Percentiles rank a stretch among this genome's conserved stretches.
Conservation (phyloP, 2,888 invertebrate species). For the Dioctria linearis region DNA sequence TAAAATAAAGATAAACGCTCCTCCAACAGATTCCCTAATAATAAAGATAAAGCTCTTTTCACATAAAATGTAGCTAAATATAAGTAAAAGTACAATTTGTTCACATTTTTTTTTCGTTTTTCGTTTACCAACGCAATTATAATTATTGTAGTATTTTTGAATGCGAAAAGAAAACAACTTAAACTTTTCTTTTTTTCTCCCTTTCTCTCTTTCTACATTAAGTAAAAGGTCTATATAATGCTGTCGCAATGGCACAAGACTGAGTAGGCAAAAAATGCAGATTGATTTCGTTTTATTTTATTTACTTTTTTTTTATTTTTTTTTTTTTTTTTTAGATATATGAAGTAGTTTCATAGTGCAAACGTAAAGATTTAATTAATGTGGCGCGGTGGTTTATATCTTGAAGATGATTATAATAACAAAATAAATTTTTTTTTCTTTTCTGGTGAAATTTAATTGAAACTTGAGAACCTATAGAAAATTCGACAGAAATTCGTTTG, state of each 20-base stretch:
- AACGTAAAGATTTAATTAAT: neutral
- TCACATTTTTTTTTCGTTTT: constrained; percentile 9
- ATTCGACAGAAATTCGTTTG: constrained; percentile 5
- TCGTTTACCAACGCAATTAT: constrained; percentile 1
- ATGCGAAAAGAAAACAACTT: neutral
- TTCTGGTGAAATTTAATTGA: neutral
- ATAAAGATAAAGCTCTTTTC: constrained; percentile 35
- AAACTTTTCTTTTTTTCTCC: neutral
- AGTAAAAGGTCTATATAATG: neutral
- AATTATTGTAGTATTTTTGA: neutral
- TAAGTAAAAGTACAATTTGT: constrained; percentile 43
- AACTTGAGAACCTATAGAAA: neutral
- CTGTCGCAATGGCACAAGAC: constrained; percentile 33
- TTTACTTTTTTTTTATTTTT: too few species aligned
- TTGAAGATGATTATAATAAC: neutral
- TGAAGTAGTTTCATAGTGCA: neutral
- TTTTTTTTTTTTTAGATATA: neutral
- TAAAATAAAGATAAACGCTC: constrained; percentile 31
- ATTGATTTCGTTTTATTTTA: too few species aligned
- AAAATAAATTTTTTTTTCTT: neutral
- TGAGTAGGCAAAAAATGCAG: constrained; percentile 29
- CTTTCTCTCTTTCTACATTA: neutral
- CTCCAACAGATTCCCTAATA: constrained; percentile 21
- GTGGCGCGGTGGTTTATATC: too few species aligned
- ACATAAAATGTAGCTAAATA: neutral